Evolutionary conservation across 2,113 vertebrate genomes (phyloP).

Genomic region (Pithys albifrons): DNA sequence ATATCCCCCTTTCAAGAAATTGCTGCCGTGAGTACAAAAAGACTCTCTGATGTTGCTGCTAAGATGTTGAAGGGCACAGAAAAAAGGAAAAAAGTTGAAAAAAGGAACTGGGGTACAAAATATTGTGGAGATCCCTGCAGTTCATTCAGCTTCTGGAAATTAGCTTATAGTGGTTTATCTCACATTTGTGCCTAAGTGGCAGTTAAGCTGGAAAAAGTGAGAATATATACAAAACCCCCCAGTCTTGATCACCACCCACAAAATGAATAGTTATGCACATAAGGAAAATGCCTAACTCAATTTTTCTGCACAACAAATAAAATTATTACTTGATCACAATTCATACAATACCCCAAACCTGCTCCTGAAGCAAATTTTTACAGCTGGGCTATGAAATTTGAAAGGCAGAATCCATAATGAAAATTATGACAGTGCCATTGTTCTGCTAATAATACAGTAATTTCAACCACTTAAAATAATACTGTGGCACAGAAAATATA

Average conservation of each 20-base stretch:
- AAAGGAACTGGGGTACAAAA: not conserved
- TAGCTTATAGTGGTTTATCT: not conserved
- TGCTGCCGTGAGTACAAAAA: accelerated
- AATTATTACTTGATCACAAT: not conserved
- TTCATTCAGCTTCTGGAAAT: not conserved
- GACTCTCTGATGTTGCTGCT: not conserved
- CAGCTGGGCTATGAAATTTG: not conserved
- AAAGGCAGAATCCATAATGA: constrained; percentile 1
- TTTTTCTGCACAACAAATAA: not conserved
- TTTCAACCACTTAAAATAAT: constrained; percentile 15
- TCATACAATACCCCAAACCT: not conserved
- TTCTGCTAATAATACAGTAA: not conserved
- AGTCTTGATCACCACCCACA: not conserved
- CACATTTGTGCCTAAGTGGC: not conserved
- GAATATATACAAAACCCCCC: not conserved
- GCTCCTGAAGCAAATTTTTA: not conserved
- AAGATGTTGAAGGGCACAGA: not conserved
- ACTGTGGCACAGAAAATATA: not conserved
- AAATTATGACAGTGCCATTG: not conserved
- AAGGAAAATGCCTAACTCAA: not conserved
- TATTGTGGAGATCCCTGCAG: not conserved
- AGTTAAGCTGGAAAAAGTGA: not conserved
- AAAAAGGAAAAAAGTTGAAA: not conserved
- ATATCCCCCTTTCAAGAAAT: not conserved
- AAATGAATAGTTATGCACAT: not conserved